Conservation (phyloP, 2,888 invertebrate species). For the Diarsia brunnea region DNA sequence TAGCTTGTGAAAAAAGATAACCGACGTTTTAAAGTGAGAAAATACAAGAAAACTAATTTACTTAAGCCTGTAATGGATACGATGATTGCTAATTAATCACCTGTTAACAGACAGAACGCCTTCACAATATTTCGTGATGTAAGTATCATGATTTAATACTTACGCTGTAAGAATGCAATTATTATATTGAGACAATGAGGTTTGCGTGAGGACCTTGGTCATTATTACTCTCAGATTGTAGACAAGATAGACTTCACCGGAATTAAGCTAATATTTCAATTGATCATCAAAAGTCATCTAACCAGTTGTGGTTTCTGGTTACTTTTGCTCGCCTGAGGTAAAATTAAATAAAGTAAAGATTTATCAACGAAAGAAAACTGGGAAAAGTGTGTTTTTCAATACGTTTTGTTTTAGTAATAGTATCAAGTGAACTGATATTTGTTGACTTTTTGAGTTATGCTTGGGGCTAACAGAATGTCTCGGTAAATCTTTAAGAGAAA, state of each 20-base stretch:
- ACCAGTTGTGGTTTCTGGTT: background rate
- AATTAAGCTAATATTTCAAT: background rate
- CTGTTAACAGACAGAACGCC: conserved; percentile 19
- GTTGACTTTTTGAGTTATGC: background rate
- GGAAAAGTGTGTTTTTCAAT: background rate
- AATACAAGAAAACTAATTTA: conserved; percentile 6
- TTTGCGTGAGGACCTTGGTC: conserved; percentile 25
- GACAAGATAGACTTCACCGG: conserved; percentile 7
- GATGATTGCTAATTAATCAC: conserved; percentile 35
- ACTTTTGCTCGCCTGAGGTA: background rate
- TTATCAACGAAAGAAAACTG: background rate
- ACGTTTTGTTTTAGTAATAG: background rate
- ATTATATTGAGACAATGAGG: conserved; percentile 22
- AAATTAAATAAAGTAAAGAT: background rate
- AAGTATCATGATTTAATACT: conserved; percentile 30
- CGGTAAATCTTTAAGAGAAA: background rate
- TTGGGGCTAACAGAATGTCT: background rate
- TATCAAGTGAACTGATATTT: background rate
- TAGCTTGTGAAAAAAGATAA: background rate
- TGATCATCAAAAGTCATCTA: background rate
- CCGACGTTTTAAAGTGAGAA: background rate
- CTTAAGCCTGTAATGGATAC: background rate
- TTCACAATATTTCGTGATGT: conserved; percentile 36
- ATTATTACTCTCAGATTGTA: conserved; percentile 8
- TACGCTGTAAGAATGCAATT: conserved; percentile 25